phyloP scores from a whole-genome alignment of 2,113 vertebrate species.

The Machaerirhynchus nigripectus region DNA sequence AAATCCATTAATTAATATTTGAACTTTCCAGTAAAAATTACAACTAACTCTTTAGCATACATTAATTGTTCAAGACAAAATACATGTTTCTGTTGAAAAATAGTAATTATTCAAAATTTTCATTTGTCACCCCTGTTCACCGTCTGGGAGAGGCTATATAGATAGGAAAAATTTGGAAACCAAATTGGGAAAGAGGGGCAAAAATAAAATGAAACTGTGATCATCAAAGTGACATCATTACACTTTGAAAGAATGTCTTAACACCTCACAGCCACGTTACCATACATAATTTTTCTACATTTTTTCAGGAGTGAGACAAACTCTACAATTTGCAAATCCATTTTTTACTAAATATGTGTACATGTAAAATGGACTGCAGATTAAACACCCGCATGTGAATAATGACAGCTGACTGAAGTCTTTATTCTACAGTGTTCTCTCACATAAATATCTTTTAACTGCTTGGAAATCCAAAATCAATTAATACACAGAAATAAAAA shows the following conservation, averaged over 20 bases:
- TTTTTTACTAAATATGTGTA: neutral
- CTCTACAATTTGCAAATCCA: neutral
- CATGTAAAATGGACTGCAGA: neutral
- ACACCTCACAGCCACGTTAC: neutral
- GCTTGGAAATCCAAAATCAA: neutral
- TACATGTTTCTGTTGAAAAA: neutral
- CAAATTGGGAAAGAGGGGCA: neutral
- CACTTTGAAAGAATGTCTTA: neutral
- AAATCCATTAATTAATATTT: neutral
- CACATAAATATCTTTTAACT: neutral
- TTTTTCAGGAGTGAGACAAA: neutral
- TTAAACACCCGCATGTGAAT: neutral
- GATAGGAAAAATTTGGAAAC: neutral
- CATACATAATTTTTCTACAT: neutral
- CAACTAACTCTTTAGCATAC: neutral
- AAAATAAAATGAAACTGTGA: neutral
- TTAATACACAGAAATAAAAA: neutral
- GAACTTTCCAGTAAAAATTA: neutral
- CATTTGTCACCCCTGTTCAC: neutral
- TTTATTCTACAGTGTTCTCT: neutral
- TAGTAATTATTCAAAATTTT: neutral
- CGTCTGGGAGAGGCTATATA: neutral
- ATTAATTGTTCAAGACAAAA: neutral
- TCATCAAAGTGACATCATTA: neutral
- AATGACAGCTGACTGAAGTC: neutral